A percentile compares a stretch with the other conserved stretches of the same genome.
These are phyloP conservation scores for Sciurus vulgaris DNA, from an alignment of 2,797 vertebrate species.

Conservation along the genomic window DNA sequence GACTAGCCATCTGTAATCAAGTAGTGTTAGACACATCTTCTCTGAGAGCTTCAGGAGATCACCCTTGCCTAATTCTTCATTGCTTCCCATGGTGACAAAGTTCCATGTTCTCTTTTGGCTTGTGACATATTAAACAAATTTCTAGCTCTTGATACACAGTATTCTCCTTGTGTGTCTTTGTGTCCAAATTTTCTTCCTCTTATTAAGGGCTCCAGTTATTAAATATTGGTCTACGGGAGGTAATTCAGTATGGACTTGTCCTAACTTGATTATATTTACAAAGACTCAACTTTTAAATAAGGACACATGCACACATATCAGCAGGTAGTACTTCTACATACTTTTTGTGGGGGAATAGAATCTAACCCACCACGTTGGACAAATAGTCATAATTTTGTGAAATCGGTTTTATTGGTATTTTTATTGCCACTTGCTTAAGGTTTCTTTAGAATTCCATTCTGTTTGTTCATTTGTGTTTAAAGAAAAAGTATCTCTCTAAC, in stretches of 20 bases:
- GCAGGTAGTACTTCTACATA: background rate
- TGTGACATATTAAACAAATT: too few relatives aligned
- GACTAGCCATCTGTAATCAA: background rate
- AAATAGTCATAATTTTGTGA: background rate
- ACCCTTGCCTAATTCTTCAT: background rate
- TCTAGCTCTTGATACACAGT: rapidly evolving
- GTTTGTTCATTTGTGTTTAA: background rate
- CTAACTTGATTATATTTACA: background rate
- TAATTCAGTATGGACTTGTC: background rate
- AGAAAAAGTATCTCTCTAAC: conserved; percentile 23
- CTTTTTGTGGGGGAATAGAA: background rate
- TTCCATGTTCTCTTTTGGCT: background rate
- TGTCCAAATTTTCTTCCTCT: background rate
- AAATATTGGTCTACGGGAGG: background rate
- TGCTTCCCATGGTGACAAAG: background rate
- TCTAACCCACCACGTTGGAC: background rate
- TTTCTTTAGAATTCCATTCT: background rate
- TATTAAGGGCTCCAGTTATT: background rate
- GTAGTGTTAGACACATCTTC: rapidly evolving
- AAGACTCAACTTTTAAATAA: background rate
- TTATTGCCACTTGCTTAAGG: background rate
- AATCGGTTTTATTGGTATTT: background rate
- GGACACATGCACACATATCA: too few relatives aligned
- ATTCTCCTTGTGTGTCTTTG: background rate
- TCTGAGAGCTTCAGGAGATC: background rate